Conservation (phyloP, 2,797 vertebrate genomes). For the Ciconia nigra region DNA sequence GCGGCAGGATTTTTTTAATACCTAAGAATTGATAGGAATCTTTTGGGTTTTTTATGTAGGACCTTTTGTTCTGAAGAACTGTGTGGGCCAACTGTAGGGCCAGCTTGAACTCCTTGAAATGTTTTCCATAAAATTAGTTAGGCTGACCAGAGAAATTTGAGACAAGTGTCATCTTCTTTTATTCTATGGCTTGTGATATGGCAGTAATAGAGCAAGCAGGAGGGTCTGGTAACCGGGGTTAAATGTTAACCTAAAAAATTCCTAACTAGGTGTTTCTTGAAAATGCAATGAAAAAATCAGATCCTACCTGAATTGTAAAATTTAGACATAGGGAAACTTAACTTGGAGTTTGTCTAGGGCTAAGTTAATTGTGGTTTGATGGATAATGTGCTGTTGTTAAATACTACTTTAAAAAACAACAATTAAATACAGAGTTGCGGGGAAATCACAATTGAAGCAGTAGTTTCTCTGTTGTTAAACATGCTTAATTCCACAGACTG, state of each 20-base stretch:
- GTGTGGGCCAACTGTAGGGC: not conserved
- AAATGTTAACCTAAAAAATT: not conserved
- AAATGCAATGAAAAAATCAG: not conserved
- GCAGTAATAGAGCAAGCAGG: not conserved
- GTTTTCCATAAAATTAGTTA: not conserved
- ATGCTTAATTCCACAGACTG: not conserved
- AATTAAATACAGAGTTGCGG: not conserved
- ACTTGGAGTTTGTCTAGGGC: not conserved
- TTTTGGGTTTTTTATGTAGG: not conserved
- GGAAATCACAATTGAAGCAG: not conserved
- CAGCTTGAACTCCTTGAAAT: not conserved
- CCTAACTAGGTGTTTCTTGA: not conserved
- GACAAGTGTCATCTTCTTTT: not conserved
- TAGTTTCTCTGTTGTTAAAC: not conserved
- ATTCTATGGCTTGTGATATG: not conserved
- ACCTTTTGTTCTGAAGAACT: not conserved
- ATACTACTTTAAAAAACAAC: not conserved
- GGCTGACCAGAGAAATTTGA: not conserved
- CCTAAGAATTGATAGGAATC: not conserved
- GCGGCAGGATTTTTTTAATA: not conserved
- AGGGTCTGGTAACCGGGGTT: not conserved
- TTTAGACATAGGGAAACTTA: not conserved
- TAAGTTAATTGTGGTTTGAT: not conserved
- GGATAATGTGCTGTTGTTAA: not conserved
- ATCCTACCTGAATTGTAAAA: not conserved